Evolutionary conservation across 2,797 vertebrate species (phyloP), one percentile per base, ranked within the genome.

Genomic region (Labroides dimidiatus): DNA sequence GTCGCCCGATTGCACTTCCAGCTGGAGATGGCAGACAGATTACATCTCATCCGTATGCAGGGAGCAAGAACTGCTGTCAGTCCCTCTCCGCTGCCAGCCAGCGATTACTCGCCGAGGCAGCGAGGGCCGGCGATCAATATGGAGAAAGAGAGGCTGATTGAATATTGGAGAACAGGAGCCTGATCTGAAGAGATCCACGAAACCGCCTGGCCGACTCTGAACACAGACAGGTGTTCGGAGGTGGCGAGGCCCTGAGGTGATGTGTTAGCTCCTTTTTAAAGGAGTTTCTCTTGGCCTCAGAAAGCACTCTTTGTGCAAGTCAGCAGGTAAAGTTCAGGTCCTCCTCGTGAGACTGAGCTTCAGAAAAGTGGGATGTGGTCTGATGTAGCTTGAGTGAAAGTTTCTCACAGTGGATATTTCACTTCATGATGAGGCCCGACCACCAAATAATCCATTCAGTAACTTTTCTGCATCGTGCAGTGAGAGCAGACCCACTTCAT

Each of bases 1-100:
- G 77, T 59, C 4, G 15, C 51, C 44, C 36, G 61, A 82, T 57
- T 77, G 21, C 77, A 74, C 88, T 78, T 87, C 70, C 80, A 89
- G 80, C 73, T 67, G 79, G 69, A 90, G 86, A 87, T 51, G 62
- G 69, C 67, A 73, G 80, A 88, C 84, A 78, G 81, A 85, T 88
- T 82, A 76, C 65, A 86, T 68, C 85, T 91, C 84, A 89, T 92
- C 84, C 44, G 56, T 79, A 89, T 90, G 84, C 86, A 86, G 80
- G 66, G 61, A 23, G 67, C 55, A 59, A 52, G 63, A 58, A 59
- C 45, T 42, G 68, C 86, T 81, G 78, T 85, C 82, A 69, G 36
- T 50, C 70, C 71, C 44, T 65, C 57, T 53, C 77, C 10, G 36
- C 87, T 86, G 65, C 73, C 72, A 76, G 75, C 64, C 63, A 50